These are phyloP conservation scores for Perca flavescens DNA, from an alignment of 2,113 vertebrate genomes.

Conservation along the genomic window DNA sequence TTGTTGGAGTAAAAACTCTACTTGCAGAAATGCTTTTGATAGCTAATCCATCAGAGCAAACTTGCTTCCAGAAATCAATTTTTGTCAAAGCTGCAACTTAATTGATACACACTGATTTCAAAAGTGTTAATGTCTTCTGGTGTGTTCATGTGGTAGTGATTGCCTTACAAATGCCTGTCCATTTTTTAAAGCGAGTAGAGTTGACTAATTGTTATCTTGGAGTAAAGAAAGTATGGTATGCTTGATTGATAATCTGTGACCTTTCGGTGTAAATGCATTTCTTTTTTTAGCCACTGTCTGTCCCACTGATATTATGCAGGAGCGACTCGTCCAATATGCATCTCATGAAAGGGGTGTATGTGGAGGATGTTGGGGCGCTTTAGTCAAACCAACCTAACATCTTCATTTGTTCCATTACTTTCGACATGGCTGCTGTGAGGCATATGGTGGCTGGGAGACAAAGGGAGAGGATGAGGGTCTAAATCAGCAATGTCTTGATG, in stretches of 20 bases:
- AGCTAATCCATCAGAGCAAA: conserved; percentile 14
- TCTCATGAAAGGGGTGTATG: background rate
- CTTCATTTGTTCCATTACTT: conserved; percentile 16
- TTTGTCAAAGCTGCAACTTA: background rate
- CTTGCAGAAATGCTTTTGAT: background rate
- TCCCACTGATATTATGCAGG: conserved; percentile 26
- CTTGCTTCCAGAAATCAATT: background rate
- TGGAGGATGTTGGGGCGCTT: background rate
- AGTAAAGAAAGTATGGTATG: background rate
- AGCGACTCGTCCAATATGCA: background rate
- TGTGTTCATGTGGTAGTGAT: background rate
- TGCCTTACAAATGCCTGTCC: background rate
- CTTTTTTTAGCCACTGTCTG: background rate
- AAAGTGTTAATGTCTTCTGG: background rate
- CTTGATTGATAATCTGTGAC: conserved; percentile 39
- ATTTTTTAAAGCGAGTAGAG: background rate
- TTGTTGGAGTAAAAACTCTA: background rate
- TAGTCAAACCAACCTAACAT: conserved; percentile 48
- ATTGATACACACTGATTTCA: background rate
- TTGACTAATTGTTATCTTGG: background rate
- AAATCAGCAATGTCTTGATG: conserved; percentile 28
- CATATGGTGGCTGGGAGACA: background rate
- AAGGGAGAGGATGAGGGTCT: conserved; percentile 1
- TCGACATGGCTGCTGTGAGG: conserved; percentile 4
- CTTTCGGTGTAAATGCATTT: conserved; percentile 16